Evolutionary conservation across 2,888 invertebrate genomes (phyloP), one percentile per base, ranked within the genome.

Genomic region (Neria commutata): DNA sequence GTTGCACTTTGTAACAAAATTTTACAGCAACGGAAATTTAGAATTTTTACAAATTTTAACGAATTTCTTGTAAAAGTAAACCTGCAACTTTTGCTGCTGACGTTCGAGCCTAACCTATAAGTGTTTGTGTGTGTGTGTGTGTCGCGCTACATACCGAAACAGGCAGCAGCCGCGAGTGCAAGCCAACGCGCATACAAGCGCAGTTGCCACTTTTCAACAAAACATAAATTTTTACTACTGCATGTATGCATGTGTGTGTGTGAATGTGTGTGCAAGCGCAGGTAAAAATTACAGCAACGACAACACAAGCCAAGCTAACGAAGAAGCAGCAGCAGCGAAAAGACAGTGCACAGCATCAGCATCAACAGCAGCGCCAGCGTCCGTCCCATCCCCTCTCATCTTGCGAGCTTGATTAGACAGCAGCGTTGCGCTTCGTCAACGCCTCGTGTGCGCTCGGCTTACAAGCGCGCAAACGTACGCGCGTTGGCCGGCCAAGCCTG

Each of bases 201-300:
- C 26, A 55, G 37, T 25, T 40, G 8, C 4, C 37, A 5, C 4
- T 37, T 4, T n/a, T 14, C 16, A 16, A 47, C 25, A 48, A 40
- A 34, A 3, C 17, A 16, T 48, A 24, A 10, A n/a, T n/a, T n/a
- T n/a, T 10, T 42, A 3, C 3, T 1, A 1, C 14, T 19, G 14
- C 21, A 46, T 11, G 6, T 2, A 17, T 17, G 23, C 21, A 24
- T 11, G 8, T 21, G 37, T 14, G 14, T 37, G 21, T 2, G 24
- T 5, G 29, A 42, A 11, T 26, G 42, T 16, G 16, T 26, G 33
- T 19, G 45, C 29, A 54, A 57, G 53, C 33, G 56, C 54, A 61
- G 58, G 48, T 34, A 47, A 54, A 34, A 34, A 53, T 54, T 56
- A 45, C 25, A 45, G 45, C 48, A 60, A 47, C 33, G 56, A 53